phyloP scores from a whole-genome alignment of 2,797 vertebrate genomes.

The Masticophis lateralis region DNA sequence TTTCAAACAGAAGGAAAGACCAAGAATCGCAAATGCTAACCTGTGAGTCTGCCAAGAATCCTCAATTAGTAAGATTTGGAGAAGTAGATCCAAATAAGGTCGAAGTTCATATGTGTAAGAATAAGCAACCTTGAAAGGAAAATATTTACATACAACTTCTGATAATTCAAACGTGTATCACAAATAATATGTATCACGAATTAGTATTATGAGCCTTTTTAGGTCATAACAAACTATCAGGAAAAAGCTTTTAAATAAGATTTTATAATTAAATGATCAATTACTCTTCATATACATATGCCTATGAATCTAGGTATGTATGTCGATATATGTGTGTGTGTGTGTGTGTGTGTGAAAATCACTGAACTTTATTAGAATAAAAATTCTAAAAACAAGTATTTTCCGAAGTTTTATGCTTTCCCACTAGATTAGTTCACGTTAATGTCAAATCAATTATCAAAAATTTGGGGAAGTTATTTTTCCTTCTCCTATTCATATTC shows the following conservation, averaged over 20 bases:
- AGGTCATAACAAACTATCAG: not conserved
- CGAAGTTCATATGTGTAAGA: constrained; percentile 98
- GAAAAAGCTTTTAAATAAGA: not conserved
- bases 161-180: not conserved
- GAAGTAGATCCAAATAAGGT: constrained; percentile 97
- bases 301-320: not conserved
- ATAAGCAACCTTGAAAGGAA: constrained; percentile 87
- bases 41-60: constrained; percentile 99
- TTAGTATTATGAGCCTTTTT: not conserved
- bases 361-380: not conserved
- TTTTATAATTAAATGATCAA: constrained; percentile 38
- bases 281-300: not conserved
- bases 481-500: not conserved
- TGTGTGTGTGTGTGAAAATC: not conserved
- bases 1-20: not conserved
- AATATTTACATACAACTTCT: not conserved
- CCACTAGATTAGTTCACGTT: not conserved
- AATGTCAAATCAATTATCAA: not conserved
- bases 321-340: not conserved
- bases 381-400: not conserved
- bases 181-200: not conserved
- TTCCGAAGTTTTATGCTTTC: not conserved
- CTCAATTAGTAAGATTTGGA: constrained; percentile 97
- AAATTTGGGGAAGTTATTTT: not conserved
- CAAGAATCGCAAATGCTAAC: constrained; percentile 66